Conservation (phyloP, 2,797 vertebrate genomes). For the Pangasius djambal region DNA sequence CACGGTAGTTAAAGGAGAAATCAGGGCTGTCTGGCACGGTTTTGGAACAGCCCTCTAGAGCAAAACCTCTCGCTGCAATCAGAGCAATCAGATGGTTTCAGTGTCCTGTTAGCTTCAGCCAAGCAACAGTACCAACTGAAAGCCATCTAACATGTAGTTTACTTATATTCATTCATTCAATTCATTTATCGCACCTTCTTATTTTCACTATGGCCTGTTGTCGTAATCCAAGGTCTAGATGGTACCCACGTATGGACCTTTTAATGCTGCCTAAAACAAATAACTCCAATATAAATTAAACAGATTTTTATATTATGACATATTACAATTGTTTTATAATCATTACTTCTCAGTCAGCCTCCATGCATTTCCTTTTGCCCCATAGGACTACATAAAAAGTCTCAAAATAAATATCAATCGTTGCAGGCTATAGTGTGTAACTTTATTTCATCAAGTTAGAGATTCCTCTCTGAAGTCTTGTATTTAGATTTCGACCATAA, state of each 20-base stretch:
- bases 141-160: neutral
- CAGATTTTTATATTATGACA: neutral
- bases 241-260: neutral
- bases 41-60: slow-evolving; percentile 18
- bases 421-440: no score
- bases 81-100: slow-evolving; percentile 8
- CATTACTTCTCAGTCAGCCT: neutral
- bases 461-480: neutral
- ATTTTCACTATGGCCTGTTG: neutral
- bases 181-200: neutral
- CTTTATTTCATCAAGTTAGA: neutral
- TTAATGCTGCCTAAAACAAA: neutral
- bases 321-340: neutral
- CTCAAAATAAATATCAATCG: neutral
- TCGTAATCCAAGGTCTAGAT: neutral
- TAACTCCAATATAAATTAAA: neutral
- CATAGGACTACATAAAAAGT: neutral
- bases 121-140: neutral
- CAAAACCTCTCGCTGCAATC: neutral
- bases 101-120: slow-evolving; percentile 24
- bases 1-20: slow-evolving; percentile 39
- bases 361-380: neutral
- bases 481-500: neutral
- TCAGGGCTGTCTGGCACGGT: neutral
- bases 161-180: neutral